Base-by-base conservation (phyloP, 2,888 invertebrate species). In the Ctenicera cuprea region DNA sequence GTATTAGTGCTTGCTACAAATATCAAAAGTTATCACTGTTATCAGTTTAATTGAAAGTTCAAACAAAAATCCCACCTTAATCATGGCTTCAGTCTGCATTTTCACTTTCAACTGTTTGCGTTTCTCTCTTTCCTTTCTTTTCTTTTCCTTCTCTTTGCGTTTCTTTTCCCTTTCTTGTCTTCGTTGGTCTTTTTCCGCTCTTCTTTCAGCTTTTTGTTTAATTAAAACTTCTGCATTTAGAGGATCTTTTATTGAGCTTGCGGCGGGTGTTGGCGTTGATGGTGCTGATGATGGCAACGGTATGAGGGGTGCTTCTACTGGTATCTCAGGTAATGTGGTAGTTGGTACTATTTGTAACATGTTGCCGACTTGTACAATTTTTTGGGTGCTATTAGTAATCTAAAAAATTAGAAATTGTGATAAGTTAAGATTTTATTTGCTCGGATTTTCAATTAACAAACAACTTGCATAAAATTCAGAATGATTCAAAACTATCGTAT, bases 281-380 rank as follows among this genome's bases (percentile, higher is more conserved):
- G 43, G 16, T 16, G 1, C 43, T 12, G 43, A 14, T 5, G 43
- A 14, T 16, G 43, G 43, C 7, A 50, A 20, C 2, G 50, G 20
- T 2, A 22, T 22, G 11, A 2, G 1, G n/a, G 50, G 2, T 9
- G 69, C n/a, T 41, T 38, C 11, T 69, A 62, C 48, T 8, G 71
- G 62, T 37, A 59, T 37, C 43, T 65, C 63, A 4, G 71, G 62
- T 26, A 61, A 20, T 37, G 59, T 50, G 54, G 88, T 88, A 14
- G 87, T 87, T 5, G 91, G 91, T 14, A 91, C 89, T 26, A 91
- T 91, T 85, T 91, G 90, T 41, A 91, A 84, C 83, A 91, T 89
- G 80, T 91, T 91, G 8, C 91, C 91, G 20, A 91, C 89, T 88
- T 91, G 87, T 14, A 88, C 82, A 57, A 87, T 82, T 76, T 83